Evolutionary conservation across 2,888 invertebrate genomes (phyloP), one percentile per base, ranked within the genome.

Genomic region (Mythimna albipuncta): DNA sequence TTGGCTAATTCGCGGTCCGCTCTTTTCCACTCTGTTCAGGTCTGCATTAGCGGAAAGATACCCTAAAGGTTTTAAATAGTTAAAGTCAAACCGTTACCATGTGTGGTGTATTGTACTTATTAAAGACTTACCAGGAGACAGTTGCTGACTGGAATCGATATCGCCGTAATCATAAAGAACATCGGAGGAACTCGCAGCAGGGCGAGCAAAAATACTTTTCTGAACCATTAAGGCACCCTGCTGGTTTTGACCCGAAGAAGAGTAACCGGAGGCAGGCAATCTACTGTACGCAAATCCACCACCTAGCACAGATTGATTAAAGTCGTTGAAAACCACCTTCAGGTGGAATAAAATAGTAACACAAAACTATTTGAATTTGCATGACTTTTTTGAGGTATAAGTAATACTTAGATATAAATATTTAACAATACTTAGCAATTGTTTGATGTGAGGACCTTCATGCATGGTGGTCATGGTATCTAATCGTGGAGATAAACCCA

Each of bases 261-360:
- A 57, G 57, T 13, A 21, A 47, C 16, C 4, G 47, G 1, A 44
- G 21, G 38, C 38, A 21, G 59, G 38, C n/a, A 11, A 13, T 6
- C n/a, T 59, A 6, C 26, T 26, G 65, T 21, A 26, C 19, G 19
- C 19, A 7, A 38, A 16, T 52, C 16, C 47, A 32, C 13, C 10
- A 50, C 32, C 70, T 70, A 70, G 21, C 47, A 70, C 41, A 70
- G 26, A 71, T 38, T 72, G 13, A 70, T 47, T 16, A 38, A 72
- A 72, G 1, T 44, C 32, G 6, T 35, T 47, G 4, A n/a, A 19
- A 68, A 41, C 16, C 11, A 69, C 26, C 32, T 41, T 54, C 32
- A 32, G 32, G 9, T 21, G 21, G n/a, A 41, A 69, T 50, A 26
- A 32, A 55, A 32, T 58, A n/a, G 0, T 9, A 52, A 52, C 4